Base-by-base conservation (phyloP, 2,113 vertebrate genomes). In the Pterocles gutturalis region DNA sequence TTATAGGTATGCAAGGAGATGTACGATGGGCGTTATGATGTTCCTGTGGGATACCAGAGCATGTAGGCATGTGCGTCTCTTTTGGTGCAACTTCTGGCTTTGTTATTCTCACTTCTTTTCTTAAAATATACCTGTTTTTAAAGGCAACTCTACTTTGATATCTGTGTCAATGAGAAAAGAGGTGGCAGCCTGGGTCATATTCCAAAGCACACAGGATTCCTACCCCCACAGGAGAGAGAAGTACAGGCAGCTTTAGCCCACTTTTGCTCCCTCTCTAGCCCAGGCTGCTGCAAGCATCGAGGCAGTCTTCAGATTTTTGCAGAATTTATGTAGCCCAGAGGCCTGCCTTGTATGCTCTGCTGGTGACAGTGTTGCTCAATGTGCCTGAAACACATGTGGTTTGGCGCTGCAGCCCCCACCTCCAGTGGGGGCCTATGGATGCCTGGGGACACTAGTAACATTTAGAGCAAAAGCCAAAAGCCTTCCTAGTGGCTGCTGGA, bases 21-120 rank as follows among this genome's bases (percentile, higher is more conserved):
- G 28, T 18, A 17, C 1, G 11, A 29, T 53, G 31, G 45, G 13
- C 5, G 1, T 38, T 64, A 1, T 17, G 24, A 17, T 2, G 0
- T 53, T 83, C 34, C 61, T 6, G 2, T 43, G 69, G 31, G 34
- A 38, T 49, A 51, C 41, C 33, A 62, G 15, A 90, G 38, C 7
- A 51, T 10, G 13, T 51, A 54, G 1, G 6, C 31, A 34, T 43
- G 38, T 26, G 18, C 1, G 0, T 71, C 21, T 96, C 22, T 33
- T 33, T 21, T 4, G 1, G 15, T 58, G 34, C 16, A 54, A 43
- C 18, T 65, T 91, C 43, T 58, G 78, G 25, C 48, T 81, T 36
- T 66, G 55, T 48, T 73, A 36, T 19, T 80, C 21, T 83, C 13
- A 7, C 10, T 60, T 25, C 11, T 65, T 60, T 80, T 92, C 85